phyloP scores from a whole-genome alignment of 2,113 vertebrate genomes.

The Himantopus leucocephalus region DNA sequence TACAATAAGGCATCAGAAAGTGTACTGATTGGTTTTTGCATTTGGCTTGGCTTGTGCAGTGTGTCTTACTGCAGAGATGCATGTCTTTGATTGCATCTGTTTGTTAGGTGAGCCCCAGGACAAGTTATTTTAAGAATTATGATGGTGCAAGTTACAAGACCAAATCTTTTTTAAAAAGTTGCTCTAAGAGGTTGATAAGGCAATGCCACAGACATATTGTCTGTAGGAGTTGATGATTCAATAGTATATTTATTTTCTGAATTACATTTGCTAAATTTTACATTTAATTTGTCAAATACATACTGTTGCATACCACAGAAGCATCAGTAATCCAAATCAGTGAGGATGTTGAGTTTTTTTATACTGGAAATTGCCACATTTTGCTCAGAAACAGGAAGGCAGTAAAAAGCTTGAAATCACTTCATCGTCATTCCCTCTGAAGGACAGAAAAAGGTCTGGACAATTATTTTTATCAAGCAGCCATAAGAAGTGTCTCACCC shows the following conservation, averaged over 20 bases:
- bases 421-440: too few relatives aligned
- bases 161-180: neutral
- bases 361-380: neutral
- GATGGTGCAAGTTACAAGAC: fast-evolving
- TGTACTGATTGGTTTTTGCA: neutral
- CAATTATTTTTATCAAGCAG: too few relatives aligned
- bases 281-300: neutral
- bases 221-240: neutral
- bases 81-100: neutral
- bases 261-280: neutral
- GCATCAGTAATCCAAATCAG: neutral
- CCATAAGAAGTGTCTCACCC: too few relatives aligned
- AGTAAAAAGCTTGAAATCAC: too few relatives aligned
- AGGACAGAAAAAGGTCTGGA: too few relatives aligned
- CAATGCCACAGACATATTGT: neutral
- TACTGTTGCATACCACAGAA: neutral
- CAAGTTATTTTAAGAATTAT: neutral
- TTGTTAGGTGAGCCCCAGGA: neutral
- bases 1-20: neutral
- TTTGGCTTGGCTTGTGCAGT: neutral
- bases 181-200: neutral
- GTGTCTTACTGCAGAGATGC: neutral
- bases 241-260: neutral
- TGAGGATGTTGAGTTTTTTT: neutral
- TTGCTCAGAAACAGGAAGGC: neutral